These are phyloP conservation scores for Lepus americanus DNA, from an alignment of 2,113 vertebrate genomes.

Conservation along the genomic window DNA sequence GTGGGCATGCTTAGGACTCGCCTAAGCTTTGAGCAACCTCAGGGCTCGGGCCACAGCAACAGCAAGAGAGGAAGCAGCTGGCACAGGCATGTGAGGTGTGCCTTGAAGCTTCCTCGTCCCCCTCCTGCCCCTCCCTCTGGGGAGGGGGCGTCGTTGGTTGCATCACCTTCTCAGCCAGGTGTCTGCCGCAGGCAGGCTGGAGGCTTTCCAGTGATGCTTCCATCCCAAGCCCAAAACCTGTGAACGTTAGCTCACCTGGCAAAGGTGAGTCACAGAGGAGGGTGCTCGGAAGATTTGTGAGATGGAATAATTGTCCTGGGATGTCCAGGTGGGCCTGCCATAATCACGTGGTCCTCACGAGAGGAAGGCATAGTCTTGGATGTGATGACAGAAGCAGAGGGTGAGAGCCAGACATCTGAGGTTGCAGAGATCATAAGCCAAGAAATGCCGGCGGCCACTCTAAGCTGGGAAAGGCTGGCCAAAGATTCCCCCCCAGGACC, in stretches of 20 bases:
- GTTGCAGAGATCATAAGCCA: not conserved
- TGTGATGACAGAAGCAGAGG: not conserved
- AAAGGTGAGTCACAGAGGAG: not conserved
- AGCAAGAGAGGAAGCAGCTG: not conserved
- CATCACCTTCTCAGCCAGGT: not conserved
- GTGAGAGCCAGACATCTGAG: not conserved
- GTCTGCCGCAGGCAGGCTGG: not conserved
- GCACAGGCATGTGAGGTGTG: not conserved
- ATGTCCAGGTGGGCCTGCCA: not conserved
- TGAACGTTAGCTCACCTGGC: not conserved
- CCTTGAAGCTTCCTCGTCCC: not conserved
- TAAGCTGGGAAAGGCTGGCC: not conserved
- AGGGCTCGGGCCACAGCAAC: not conserved
- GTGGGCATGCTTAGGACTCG: not conserved
- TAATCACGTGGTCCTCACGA: not conserved
- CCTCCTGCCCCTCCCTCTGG: not conserved
- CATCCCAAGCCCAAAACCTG: not conserved
- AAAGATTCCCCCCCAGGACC: not conserved
- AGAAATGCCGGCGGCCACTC: not conserved
- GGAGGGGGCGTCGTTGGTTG: fast-evolving
- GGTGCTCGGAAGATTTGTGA: not conserved
- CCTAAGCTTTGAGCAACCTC: not conserved
- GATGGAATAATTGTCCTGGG: not conserved
- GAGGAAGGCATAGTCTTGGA: not conserved
- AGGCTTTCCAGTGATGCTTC: not conserved